Percentiles rank a stretch among this genome's conserved stretches.
phyloP scores from a whole-genome alignment of 2,113 vertebrate genomes.

The Triplophysa siluroides region DNA sequence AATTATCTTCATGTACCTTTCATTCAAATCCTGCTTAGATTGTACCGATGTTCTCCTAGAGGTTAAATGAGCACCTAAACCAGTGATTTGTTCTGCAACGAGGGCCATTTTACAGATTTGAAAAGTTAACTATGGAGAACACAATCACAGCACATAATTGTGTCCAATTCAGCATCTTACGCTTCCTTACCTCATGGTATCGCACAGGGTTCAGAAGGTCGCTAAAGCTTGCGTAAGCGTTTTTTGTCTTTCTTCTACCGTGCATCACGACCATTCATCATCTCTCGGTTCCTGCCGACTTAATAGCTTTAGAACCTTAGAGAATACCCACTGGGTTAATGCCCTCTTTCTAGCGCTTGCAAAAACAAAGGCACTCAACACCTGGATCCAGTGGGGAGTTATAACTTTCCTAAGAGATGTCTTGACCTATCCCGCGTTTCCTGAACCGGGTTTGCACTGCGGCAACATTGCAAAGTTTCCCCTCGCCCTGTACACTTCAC shows the following conservation, averaged over 20 bases:
- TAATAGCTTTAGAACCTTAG: conserved; percentile 27
- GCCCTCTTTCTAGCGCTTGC: conserved; percentile 14
- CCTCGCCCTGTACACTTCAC: conserved; percentile 44
- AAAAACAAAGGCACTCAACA: conserved; percentile 27
- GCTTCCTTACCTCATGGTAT: not conserved
- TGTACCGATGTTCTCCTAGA: not conserved
- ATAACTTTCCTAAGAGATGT: conserved; percentile 28
- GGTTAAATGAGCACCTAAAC: conserved; percentile 23
- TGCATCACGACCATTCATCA: conserved; percentile 29
- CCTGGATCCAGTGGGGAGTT: conserved; percentile 13
- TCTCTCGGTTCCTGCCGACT: not conserved
- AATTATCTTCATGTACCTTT: conserved; percentile 26
- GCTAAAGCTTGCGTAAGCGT: not conserved
- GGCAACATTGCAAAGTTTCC: conserved; percentile 36
- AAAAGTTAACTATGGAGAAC: conserved; percentile 1
- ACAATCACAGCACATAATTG: not conserved
- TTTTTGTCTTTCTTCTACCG: conserved; percentile 21
- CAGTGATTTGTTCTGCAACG: conserved; percentile 16
- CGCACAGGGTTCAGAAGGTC: not conserved
- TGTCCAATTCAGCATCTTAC: not conserved
- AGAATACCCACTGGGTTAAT: not conserved
- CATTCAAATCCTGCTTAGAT: conserved; percentile 28
- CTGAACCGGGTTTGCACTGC: conserved; percentile 16
- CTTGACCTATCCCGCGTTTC: conserved; percentile 16
- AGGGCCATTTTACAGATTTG: conserved; percentile 11